A percentile compares a stretch with the other conserved stretches of the same genome.
phyloP scores from a whole-genome alignment of 2,113 vertebrate species.

The Ctenodactylus gundi region DNA sequence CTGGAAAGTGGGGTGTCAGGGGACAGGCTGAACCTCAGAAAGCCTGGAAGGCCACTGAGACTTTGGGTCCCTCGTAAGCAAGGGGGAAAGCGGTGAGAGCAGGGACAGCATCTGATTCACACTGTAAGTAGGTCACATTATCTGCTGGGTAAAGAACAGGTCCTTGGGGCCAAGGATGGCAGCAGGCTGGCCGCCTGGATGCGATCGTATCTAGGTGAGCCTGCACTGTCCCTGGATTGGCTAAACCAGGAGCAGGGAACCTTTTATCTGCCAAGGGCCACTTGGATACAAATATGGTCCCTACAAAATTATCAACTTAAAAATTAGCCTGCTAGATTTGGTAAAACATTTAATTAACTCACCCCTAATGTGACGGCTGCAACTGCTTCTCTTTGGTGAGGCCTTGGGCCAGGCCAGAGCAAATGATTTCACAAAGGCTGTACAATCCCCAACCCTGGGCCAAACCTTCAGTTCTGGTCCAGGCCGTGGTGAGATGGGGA shows the following conservation, averaged over 20 bases:
- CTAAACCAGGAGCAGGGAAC: neutral
- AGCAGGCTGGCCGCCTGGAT: too few relatives aligned
- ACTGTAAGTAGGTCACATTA: neutral
- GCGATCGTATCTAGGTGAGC: neutral
- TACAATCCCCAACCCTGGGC: neutral
- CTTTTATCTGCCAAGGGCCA: too few relatives aligned
- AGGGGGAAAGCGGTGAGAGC: neutral
- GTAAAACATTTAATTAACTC: too few relatives aligned
- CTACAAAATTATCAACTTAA: too few relatives aligned
- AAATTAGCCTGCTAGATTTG: too few relatives aligned
- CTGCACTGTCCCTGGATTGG: neutral
- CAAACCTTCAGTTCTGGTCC: neutral
- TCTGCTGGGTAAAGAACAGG: neutral
- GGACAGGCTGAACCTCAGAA: neutral
- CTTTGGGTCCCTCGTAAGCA: neutral
- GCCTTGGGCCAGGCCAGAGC: too few relatives aligned
- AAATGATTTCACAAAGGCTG: too few relatives aligned
- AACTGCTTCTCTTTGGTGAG: too few relatives aligned
- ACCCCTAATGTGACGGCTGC: too few relatives aligned
- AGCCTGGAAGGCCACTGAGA: neutral
- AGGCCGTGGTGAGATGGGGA: neutral
- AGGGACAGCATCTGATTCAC: neutral
- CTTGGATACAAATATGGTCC: too few relatives aligned
- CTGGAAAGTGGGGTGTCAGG: rapidly evolving
- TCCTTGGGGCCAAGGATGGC: neutral